Evolutionary conservation across 2,888 invertebrate genomes (phyloP).

Genomic region (Trypoxylon attenuatum): DNA sequence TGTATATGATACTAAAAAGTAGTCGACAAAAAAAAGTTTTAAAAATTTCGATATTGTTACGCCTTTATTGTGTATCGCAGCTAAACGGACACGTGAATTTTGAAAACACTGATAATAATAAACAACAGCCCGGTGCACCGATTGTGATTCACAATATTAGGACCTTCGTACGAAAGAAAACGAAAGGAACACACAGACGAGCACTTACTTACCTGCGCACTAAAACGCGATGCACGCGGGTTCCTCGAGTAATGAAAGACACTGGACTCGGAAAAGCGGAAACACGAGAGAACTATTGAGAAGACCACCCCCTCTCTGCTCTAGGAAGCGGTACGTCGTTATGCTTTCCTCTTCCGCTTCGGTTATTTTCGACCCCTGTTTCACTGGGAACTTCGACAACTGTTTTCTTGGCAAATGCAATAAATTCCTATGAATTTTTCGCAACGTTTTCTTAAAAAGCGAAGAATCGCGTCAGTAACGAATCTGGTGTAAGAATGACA

Average conservation of each 20-base stretch:
- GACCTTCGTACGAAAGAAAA: slow-evolving; percentile 1
- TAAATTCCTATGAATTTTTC: slow-evolving; percentile 36
- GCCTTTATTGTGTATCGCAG: too few species aligned
- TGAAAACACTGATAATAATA: too few species aligned
- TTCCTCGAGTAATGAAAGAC: slow-evolving; percentile 64
- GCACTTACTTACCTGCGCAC: slow-evolving; percentile 56
- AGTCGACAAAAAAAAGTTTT: too few species aligned
- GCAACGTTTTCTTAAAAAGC: slow-evolving; percentile 28
- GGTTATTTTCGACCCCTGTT: slow-evolving; percentile 55
- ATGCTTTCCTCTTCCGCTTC: slow-evolving; percentile 37
- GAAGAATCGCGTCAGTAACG: too few species aligned
- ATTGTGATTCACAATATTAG: too few species aligned
- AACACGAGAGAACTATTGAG: slow-evolving; percentile 52
- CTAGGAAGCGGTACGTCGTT: slow-evolving; percentile 37
- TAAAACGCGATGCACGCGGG: slow-evolving; percentile 54
- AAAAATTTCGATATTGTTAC: too few species aligned
- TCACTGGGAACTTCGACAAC: slow-evolving; percentile 15
- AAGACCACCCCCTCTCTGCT: slow-evolving; percentile 47
- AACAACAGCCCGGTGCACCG: too few species aligned
- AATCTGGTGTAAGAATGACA: too few species aligned
- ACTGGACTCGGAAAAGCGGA: slow-evolving; percentile 66
- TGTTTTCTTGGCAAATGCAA: slow-evolving; percentile 46
- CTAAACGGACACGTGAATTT: too few species aligned
- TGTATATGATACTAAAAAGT: too few species aligned
- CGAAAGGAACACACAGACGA: slow-evolving; percentile 15